phyloP scores from a whole-genome alignment of 2,797 vertebrate species.

The Rhincodon typus region DNA sequence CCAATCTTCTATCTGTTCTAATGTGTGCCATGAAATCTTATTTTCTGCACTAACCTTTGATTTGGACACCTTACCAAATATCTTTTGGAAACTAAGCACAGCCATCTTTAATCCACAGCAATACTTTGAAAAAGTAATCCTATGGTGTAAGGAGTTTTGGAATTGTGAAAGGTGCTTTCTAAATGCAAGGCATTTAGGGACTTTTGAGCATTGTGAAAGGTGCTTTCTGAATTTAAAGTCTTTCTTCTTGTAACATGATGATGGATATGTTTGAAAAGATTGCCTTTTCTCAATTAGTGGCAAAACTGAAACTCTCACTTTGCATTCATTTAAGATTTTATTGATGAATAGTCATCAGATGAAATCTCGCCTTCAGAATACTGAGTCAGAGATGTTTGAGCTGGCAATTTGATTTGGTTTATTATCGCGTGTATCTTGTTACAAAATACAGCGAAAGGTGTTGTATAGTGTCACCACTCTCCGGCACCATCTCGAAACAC shows the following conservation, averaged over 20 bases:
- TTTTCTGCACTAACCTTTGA: too few relatives aligned
- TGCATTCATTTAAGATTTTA: background rate
- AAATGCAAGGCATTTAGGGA: background rate
- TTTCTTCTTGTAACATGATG: background rate
- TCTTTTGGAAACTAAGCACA: too few relatives aligned
- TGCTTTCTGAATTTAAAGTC: background rate
- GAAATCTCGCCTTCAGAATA: background rate
- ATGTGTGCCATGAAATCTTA: too few relatives aligned
- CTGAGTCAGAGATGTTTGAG: background rate
- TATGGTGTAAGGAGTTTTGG: background rate
- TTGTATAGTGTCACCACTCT: too few relatives aligned
- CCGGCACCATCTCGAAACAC: too few relatives aligned
- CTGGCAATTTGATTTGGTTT: background rate
- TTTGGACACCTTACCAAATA: too few relatives aligned
- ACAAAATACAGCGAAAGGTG: too few relatives aligned
- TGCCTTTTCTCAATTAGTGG: background rate
- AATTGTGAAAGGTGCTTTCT: background rate
- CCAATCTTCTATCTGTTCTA: too few relatives aligned
- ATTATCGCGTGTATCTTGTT: too few relatives aligned
- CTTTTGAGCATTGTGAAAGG: background rate
- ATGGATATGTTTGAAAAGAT: background rate
- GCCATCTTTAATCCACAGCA: background rate
- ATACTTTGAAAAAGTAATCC: background rate
- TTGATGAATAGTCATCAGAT: background rate
- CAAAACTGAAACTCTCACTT: background rate